phyloP scores from a whole-genome alignment of 1,140 invertebrate genomes.

The Drosophila nigrodunni region DNA sequence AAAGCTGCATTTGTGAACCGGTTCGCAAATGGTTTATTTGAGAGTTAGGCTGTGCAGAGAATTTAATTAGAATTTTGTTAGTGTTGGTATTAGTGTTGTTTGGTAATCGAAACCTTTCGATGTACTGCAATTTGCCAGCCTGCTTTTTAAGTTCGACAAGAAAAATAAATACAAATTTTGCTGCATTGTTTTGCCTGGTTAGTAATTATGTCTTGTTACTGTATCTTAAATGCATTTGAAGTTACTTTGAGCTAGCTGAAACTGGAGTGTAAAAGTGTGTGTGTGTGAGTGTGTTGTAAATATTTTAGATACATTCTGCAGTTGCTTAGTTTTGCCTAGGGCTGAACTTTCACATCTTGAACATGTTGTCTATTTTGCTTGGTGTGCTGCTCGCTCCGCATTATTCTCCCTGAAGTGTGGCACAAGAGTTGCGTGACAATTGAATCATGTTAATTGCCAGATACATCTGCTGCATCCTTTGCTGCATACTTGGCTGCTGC shows the following conservation, averaged over 20 bases:
- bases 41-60: slow-evolving; percentile 16
- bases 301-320: slow-evolving; percentile 76
- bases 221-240: slow-evolving; percentile 69
- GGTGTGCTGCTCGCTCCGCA: slow-evolving; percentile 21
- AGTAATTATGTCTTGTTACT: slow-evolving; percentile 42
- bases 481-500: slow-evolving; percentile 38
- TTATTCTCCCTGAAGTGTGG: slow-evolving; percentile 66
- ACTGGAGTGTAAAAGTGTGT: slow-evolving; percentile 50
- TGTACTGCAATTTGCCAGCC: slow-evolving; percentile 10
- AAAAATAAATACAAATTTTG: slow-evolving; percentile 24
- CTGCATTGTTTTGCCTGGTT: slow-evolving; percentile 27
- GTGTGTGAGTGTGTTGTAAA: slow-evolving; percentile 37
- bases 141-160: slow-evolving; percentile 13
- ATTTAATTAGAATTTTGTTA: slow-evolving; percentile 5
- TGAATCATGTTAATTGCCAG: slow-evolving; percentile 82
- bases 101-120: slow-evolving; percentile 45
- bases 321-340: slow-evolving; percentile 57
- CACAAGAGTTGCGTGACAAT: slow-evolving; percentile 77
- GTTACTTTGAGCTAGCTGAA: slow-evolving; percentile 79
- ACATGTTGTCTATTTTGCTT: slow-evolving; percentile 47
- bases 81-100: background rate
- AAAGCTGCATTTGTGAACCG: slow-evolving; percentile 25
- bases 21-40: slow-evolving; percentile 18
- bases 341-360: slow-evolving; percentile 54
- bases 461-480: slow-evolving; percentile 62